phyloP scores from a whole-genome alignment of 64 coral and sea anemone species.

The Montipora sp. region DNA sequence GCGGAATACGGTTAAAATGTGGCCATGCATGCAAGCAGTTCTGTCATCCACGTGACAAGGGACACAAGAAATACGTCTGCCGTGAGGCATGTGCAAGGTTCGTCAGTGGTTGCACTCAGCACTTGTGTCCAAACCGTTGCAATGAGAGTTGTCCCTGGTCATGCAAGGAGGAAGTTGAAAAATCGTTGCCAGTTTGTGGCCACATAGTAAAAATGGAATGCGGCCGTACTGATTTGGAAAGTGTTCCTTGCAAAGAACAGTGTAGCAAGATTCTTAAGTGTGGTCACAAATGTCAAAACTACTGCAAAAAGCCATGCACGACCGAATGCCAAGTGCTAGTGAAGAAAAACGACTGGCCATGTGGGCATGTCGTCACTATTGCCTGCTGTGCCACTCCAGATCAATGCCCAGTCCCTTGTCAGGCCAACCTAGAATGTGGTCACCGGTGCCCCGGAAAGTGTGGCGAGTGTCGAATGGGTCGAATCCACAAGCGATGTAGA shows the following conservation, averaged over 20 bases:
- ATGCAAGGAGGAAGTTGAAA: constrained; percentile 32
- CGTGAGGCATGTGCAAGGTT: constrained; percentile 19
- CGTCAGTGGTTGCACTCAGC: constrained; percentile 46
- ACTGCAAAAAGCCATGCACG: neutral
- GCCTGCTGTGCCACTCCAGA: neutral
- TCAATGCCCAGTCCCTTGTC: neutral
- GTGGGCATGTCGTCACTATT: constrained; percentile 20
- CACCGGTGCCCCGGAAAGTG: constrained; percentile 37
- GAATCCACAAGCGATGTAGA: constrained; percentile 54
- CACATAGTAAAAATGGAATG: constrained; percentile 20
- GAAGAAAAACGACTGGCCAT: constrained; percentile 10
- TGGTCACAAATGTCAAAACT: neutral
- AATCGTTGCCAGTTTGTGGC: constrained; percentile 53
- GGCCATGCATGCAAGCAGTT: constrained; percentile 66
- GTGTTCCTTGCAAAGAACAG: constrained; percentile 13
- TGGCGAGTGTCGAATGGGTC: constrained; percentile 70
- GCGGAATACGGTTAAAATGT: constrained; percentile 66
- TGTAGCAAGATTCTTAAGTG: constrained; percentile 18
- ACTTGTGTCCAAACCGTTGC: constrained; percentile 49
- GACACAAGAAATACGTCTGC: constrained; percentile 47
- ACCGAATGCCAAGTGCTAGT: neutral
- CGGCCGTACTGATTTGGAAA: neutral
- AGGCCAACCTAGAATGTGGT: neutral
- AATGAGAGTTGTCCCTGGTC: constrained; percentile 6
- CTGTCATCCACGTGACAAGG: constrained; percentile 65